Conservation (phyloP, 1,140 invertebrate species). For the Meloidogyne hapla region DNA sequence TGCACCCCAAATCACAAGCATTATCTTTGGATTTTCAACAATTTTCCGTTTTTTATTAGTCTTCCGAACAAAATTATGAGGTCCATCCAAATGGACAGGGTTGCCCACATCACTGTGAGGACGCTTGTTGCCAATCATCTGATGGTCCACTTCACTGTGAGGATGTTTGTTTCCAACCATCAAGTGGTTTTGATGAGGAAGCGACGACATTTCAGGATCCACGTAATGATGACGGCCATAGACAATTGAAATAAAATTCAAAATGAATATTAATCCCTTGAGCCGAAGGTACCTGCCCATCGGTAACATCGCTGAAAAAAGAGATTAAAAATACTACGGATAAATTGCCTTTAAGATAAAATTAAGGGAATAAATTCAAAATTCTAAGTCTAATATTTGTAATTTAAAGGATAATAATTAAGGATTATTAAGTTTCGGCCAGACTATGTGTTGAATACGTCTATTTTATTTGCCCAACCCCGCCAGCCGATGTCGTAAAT, state of each 20-base stretch:
- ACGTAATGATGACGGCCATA: neutral
- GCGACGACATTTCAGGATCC: neutral
- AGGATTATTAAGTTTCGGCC: neutral
- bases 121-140: neutral
- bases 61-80: neutral
- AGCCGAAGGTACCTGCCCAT: neutral
- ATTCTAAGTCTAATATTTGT: neutral
- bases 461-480: neutral
- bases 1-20: neutral
- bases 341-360: neutral
- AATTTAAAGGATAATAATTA: neutral
- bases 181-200: no score
- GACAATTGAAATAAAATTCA: neutral
- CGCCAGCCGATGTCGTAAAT: neutral
- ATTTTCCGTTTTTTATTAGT: conserved; percentile 6
- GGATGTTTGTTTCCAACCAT: neutral
- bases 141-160: neutral
- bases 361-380: neutral
- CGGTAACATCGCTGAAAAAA: neutral
- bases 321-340: neutral
- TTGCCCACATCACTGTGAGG: neutral
- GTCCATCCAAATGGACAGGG: neutral
- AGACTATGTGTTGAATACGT: neutral
- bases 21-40: neutral
- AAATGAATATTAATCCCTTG: neutral